Evolutionary conservation across 2,888 invertebrate species (phyloP), one percentile per base, ranked within the genome.

Genomic region (Idaea biselata): DNA sequence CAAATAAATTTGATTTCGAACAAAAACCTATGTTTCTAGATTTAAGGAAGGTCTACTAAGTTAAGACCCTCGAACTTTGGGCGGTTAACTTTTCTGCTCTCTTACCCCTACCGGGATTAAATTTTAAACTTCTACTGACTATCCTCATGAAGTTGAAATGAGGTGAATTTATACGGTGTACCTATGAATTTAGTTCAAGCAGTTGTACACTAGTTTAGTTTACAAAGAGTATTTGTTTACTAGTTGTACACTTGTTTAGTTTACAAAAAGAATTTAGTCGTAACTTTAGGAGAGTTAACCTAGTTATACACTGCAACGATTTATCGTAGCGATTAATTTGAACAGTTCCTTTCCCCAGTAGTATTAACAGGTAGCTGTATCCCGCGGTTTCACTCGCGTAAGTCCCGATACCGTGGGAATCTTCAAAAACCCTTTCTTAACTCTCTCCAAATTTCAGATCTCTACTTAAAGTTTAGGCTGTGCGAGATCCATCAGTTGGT

Each of bases 61-160:
- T 73, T 68, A 65, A 72, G 72, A 69, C 70, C 72, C 65, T 62
- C 25, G 67, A 72, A 84, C 84, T 87, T 87, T 84, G 78, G 83
- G 80, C 72, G 82, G 84, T 84, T 86, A 87, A 88, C 86, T 89
- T 88, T 84, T 84, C 83, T 84, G 82, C 83, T 85, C 84, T 86
- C 83, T 86, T 85, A 83, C 81, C 81, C 82, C 77, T 74, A 79
- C 77, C 74, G 69, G 85, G 84, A 89, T 89, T 87, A 88, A 88
- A 89, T 88, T 89, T 88, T 85, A 84, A 89, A 88, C 84, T 88
- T 87, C 76, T 73, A 76, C 81, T 72, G 82, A 83, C 85, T 87
- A 84, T 83, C 83, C 82, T 84, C 82, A 82, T 84, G 84, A 86
- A 87, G 83, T 86, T 86, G 79, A 83, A 83, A 82, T 83, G 83